Base-by-base conservation (phyloP, 1,140 invertebrate genomes). In the Pinna nobilis region DNA sequence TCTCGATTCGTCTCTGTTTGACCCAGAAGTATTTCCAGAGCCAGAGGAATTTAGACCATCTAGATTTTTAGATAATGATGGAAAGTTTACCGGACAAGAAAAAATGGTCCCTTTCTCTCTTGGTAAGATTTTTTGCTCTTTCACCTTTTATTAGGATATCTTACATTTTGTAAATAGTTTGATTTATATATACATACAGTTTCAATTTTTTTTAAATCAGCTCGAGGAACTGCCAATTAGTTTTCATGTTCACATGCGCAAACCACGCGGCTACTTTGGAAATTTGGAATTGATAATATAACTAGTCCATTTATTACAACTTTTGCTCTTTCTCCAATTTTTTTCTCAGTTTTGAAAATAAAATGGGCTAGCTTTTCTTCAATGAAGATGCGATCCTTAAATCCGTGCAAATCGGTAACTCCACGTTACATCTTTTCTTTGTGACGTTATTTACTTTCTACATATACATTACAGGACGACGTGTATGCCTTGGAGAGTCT, bases 21-120 rank as follows among this genome's bases (percentile, higher is more conserved):
- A 90, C 75, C 78, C 81, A 7, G 47, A 76, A 13, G 5, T 80
- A 1, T 95, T 93, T 93, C 89, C 90, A 1, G 91, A 95, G 85
- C 93, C 94, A 0, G 88, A 93, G 47, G 89, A 90, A 32, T 95
- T 94, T 77, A 88, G 91, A 1, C 94, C 94, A 0, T 92, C 94
- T 74, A 87, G 94, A 65, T 91, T 89, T 76, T 67, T 91, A n/a
- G 77, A 82, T 39, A 78, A 68, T 11, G 44, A 78, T 25, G 77
- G 74, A 4, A 76, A 74, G 33, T 49, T 71, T 25, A 44, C 33
- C 6, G 39, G 32, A 20, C 63, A n/a, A 11, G 74, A 77, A 47
- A 76, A 77, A 47, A 64, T 80, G 59, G 51, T 78, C 50, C 72
- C 76, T n/a, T 82, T 80, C 33, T 70, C 60, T 32, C 41, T 80